Evolutionary conservation across 1,140 invertebrate species (phyloP).

Genomic region (Drosophila busckii): DNA sequence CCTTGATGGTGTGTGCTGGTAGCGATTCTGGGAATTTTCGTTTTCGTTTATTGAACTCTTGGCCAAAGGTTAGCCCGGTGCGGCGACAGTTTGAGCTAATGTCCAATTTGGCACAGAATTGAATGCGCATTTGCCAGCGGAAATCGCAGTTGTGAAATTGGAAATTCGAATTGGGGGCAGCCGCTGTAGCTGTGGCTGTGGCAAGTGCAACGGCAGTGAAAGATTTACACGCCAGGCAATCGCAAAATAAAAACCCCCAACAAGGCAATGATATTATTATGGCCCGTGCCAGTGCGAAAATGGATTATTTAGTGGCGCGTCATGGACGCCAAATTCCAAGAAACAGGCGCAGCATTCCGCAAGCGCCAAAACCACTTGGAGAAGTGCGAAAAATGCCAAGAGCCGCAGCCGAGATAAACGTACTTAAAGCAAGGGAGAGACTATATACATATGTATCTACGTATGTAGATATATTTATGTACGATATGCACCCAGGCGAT

Average conservation of each 20-base stretch:
- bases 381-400: conserved; percentile 42
- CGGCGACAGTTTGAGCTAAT: conserved; percentile 35
- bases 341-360: conserved; percentile 60
- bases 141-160: conserved; percentile 24
- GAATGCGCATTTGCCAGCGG: conserved; percentile 30
- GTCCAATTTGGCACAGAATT: conserved; percentile 35
- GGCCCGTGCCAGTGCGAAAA: conserved; percentile 16
- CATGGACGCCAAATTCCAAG: conserved; percentile 55
- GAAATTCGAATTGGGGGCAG: conserved; percentile 14
- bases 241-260: too few species aligned
- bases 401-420: conserved; percentile 10
- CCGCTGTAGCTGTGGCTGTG: conserved; percentile 31
- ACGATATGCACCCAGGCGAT: conserved; percentile 12
- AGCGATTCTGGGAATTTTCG: conserved; percentile 10
- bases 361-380: conserved; percentile 25
- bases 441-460: not conserved
- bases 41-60: conserved; percentile 33
- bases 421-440: conserved; percentile 4
- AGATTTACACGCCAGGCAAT: conserved; percentile 51
- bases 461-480: too few species aligned
- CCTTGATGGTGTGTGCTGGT: not conserved
- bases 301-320: conserved; percentile 55
- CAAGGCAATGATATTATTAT: not conserved
- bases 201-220: conserved; percentile 40
- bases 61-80: conserved; percentile 1